A percentile compares a stretch with the other conserved stretches of the same genome.
Conservation (phyloP, 2,113 vertebrate species). For the Zosterops lateralis region DNA sequence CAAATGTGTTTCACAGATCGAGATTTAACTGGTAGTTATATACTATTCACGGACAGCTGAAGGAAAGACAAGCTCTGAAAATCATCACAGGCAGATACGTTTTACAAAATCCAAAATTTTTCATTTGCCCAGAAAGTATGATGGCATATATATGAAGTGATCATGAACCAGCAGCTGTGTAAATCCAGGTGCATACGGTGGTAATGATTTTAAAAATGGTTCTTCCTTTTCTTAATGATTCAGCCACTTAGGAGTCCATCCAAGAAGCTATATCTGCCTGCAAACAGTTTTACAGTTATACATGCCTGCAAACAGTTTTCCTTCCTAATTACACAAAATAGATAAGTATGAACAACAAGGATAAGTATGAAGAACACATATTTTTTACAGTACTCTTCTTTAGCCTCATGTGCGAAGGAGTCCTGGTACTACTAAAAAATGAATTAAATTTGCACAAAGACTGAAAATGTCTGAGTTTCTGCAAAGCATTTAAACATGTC, state of each 20-base stretch:
- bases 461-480: not conserved
- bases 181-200: not conserved
- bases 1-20: not conserved
- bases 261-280: not conserved
- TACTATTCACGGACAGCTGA: not conserved
- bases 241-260: not conserved
- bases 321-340: not conserved
- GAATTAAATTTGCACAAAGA: not conserved
- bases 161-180: not conserved
- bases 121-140: not conserved
- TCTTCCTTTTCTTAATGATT: not conserved
- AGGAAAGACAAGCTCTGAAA: not conserved
- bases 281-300: not conserved
- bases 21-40: not conserved
- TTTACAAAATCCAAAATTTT: not conserved
- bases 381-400: not conserved
- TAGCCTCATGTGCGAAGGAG: not conserved
- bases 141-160: not conserved
- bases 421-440: not conserved
- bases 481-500: not conserved
- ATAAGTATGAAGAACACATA: not conserved
- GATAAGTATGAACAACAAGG: not conserved
- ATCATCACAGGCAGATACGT: not conserved
- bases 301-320: not conserved
- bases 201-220: not conserved